Evolutionary conservation across 2,888 invertebrate species (phyloP), one percentile per base, ranked within the genome.

Genomic region (Arctia plantaginis): DNA sequence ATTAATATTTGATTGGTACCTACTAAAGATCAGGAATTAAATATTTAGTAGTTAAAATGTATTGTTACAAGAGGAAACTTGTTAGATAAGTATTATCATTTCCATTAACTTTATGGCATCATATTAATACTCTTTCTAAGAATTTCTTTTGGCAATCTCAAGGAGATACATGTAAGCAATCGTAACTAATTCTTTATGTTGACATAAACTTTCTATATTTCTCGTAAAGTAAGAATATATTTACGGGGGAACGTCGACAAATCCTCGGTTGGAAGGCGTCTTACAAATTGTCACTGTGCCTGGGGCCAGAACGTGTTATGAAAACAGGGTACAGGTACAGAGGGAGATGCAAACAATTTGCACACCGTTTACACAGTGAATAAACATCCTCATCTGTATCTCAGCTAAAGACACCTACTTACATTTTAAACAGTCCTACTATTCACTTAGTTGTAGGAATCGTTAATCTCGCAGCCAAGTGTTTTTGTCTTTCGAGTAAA

Each of bases 321-420:
- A 93, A 93, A 94, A 93, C 94, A 80, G 84, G 85, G 87, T 87
- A 87, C 93, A 95, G 94, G 94, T 94, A 94, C 91, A 90, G 91
- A 90, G 88, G 88, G 85, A 85, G 86, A 82, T 86, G 92, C 91
- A 94, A 95, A 94, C 94, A 95, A 94, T 94, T 95, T 95, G 93
- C 93, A 90, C 91, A 84, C 88, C 90, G 93, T 90, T 94, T 93
- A 93, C 90, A 91, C 89, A 85, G 90, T 90, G 91, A 92, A 93
- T 92, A 94, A 94, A 94, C 92, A 93, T 91, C 86, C 90, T 92
- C 93, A 93, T 92, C 91, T 90, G 79, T 88, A 86, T 85, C 86
- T 84, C 80, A 84, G 88, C 89, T 88, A 91, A 87, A 87, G 88
- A 91, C 90, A 89, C 86, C 85, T 83, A 86, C 88, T 87, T 87